These are phyloP conservation scores for Zootermopsis nevadensis DNA, from an alignment of 2,888 invertebrate genomes.

Conservation along the genomic window DNA sequence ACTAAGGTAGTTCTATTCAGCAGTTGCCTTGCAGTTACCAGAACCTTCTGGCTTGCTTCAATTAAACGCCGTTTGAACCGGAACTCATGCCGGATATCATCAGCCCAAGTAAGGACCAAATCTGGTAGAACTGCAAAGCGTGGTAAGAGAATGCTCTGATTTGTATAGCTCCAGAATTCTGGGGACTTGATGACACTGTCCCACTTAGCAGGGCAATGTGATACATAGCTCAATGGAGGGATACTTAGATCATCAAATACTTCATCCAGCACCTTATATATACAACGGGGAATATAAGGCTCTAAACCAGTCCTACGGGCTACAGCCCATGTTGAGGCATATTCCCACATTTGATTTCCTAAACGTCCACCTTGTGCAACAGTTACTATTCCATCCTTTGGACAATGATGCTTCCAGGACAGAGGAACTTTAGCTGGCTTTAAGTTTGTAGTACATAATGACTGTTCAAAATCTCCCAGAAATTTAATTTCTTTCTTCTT, in stretches of 20 bases:
- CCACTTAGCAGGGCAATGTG: conserved; percentile 66
- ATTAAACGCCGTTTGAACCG: conserved; percentile 65
- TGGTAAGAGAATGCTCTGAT: conserved; percentile 69
- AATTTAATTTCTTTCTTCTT: conserved; percentile 61
- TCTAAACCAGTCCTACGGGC: conserved; percentile 65
- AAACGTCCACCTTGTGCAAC: conserved; percentile 63
- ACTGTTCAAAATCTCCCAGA: conserved; percentile 67
- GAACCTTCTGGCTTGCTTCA: conserved; percentile 64
- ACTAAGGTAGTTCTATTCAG: conserved; percentile 58
- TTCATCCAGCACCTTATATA: conserved; percentile 66
- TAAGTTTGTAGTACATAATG: conserved; percentile 66
- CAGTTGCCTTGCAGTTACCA: conserved; percentile 59
- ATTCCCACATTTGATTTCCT: conserved; percentile 68
- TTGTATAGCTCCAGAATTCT: conserved; percentile 68
- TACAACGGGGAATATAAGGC: conserved; percentile 65
- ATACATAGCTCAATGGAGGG: conserved; percentile 68
- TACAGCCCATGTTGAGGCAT: conserved; percentile 66
- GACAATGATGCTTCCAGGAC: conserved; percentile 58
- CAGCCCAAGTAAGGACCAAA: conserved; percentile 67
- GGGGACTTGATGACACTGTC: conserved; percentile 65
- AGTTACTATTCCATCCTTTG: conserved; percentile 65
- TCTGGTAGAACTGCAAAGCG: conserved; percentile 68
- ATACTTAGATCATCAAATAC: conserved; percentile 68
- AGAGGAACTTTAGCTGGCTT: conserved; percentile 59
- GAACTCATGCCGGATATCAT: conserved; percentile 69